Base-by-base conservation (phyloP, 2,113 vertebrate species). In the Pelobates fuscus region DNA sequence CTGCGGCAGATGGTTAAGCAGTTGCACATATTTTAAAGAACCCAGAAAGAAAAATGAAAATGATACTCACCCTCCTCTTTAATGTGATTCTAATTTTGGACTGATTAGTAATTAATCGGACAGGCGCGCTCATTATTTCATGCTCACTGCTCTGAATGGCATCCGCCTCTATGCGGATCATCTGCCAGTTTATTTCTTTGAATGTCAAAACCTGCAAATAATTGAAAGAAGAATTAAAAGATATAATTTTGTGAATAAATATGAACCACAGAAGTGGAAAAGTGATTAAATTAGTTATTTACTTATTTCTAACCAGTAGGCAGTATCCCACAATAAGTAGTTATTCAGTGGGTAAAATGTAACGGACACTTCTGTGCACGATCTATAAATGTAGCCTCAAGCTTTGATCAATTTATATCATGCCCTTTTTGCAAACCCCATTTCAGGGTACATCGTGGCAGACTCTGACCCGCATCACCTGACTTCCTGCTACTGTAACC, bases 121-220 rank as follows among this genome's bases (percentile, higher is more conserved):
- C 96, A 58, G 97, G 97, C 43, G 97, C 95, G 52, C 95, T 96
- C 89, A 98, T 81, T 82, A 98, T 94, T 89, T 99, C 97, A 69
- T 98, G 95, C 77, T 97, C 94, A 17, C 91, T 90, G 74, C 94
- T 98, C 84, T 98, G 95, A 82, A 98, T 99, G 67, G 97, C 97
- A 80, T 99, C 97, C 0, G 97, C 97, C 85, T 99, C 97, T 74
- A 99, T 99, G 75, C 97, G 93, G 86, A 99, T 97, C 96, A 98
- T 99, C 90, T 99, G 97, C 97, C 97, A 99, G 88, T 93, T 98
- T 80, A 98, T 96, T 89, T 99, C 97, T 84, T 99, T 99, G 84
- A 99, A 99, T 18, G 96, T 98, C 88, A 99, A 86, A 78, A 99
- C 91, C 97, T 99, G 87, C 80, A 78, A 75, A 27, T 23, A 8